Evolutionary conservation across 2,113 vertebrate species (phyloP), one percentile per base, ranked within the genome.

Genomic region (Leucopternis melanops): DNA sequence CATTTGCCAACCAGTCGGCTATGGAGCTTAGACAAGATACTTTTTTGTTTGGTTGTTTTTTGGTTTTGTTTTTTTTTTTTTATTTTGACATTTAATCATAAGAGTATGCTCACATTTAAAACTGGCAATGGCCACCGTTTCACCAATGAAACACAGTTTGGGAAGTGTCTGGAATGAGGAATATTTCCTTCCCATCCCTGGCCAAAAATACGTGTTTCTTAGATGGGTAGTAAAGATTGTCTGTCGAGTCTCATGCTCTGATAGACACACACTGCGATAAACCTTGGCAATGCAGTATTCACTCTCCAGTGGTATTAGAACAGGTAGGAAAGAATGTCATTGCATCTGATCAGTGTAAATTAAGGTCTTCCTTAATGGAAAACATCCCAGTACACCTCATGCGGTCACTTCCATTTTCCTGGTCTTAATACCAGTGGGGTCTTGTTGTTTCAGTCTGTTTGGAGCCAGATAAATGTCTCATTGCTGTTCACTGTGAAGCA

Each of bases 261-360:
- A 54, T 36, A 38, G 75, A 34, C 44, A 7, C 29, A 15, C 10
- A 3, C 10, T 32, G 50, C 0, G 0, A 7, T 36, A 61, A 70
- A 31, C 26, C 42, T 80, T 22, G 26, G 66, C 88, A 47, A 1
- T 16, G 31, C 8, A 11, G 38, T 7, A 4, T 47, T 79, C 15
- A 2, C 57, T 59, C 34, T 55, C 72, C 50, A 27, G 72, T 12
- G 69, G 57, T 16, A 21, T 73, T 38, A 84, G 69, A 69, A 16
- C 21, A 52, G 47, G 61, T 16, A 11, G 62, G 40, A 74, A 52
- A 75, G 49, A 40, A 13, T 65, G 23, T 54, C 31, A 8, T 47
- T 50, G 9, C 38, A n/a, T 45, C 72, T 61, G 26, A 57, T 17
- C 42, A 10, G 26, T 40, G 80, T 9, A 34, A 91, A 31, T 36